A percentile compares a stretch with the other conserved stretches of the same genome.
Evolutionary conservation across 2,113 vertebrate species (phyloP).

Genomic region (Heterocephalus glaber): DNA sequence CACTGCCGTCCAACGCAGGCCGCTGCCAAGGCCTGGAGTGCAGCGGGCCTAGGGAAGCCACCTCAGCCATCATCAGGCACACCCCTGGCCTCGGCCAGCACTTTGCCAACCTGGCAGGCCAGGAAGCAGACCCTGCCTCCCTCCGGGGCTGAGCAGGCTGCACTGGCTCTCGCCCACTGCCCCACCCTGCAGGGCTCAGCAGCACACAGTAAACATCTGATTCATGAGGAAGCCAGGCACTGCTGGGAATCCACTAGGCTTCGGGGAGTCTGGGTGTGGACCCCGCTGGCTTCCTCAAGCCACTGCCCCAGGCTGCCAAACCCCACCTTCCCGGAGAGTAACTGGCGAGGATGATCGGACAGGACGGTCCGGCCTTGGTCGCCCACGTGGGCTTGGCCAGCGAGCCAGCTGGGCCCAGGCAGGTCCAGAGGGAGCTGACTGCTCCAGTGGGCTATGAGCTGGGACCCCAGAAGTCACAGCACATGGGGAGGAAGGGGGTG

Average conservation of each 20-base stretch:
- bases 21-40: rapidly evolving
- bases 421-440: neutral
- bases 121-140: neutral
- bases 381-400: neutral
- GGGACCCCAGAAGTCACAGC: neutral
- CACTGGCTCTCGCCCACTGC: neutral
- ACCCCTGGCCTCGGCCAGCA: neutral
- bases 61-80: neutral
- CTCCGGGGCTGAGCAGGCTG: neutral
- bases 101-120: neutral
- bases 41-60: neutral
- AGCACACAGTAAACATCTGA: neutral
- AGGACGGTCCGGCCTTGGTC: neutral
- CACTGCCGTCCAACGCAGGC: neutral
- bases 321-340: neutral
- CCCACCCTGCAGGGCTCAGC: neutral
- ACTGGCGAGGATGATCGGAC: neutral
- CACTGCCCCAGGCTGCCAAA: rapidly evolving
- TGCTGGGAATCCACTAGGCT: neutral
- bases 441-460: neutral
- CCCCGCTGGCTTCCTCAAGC: no score
- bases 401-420: rapidly evolving
- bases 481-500: neutral
- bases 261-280: neutral
- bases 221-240: slow-evolving; percentile 20